A percentile compares a stretch with the other conserved stretches of the same genome.
Conservation (phyloP, 1,140 invertebrate species). For the Drosophila asahinai region DNA sequence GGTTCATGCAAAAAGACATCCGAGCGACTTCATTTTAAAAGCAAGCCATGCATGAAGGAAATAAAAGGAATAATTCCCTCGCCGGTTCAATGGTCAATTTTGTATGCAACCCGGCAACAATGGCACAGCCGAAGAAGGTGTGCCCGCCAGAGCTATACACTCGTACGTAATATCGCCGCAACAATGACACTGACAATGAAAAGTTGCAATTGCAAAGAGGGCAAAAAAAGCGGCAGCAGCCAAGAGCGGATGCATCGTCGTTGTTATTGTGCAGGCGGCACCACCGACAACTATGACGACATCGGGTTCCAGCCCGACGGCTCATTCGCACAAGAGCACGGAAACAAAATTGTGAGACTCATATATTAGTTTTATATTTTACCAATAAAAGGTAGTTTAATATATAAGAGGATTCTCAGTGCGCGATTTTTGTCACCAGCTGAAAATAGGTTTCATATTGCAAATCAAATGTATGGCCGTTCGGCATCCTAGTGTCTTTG, state of each 20-base stretch:
- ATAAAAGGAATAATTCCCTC: conserved; percentile 53
- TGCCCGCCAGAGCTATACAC: conserved; percentile 15
- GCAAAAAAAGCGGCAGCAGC: conserved; percentile 46
- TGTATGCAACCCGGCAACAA: conserved; percentile 65
- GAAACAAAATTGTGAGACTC: neutral
- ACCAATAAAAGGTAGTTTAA: neutral
- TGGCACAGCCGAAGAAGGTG: conserved; percentile 52
- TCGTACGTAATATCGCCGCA: conserved; percentile 48
- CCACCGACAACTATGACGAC: conserved; percentile 65
- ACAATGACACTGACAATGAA: conserved; percentile 82
- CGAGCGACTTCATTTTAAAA: conserved; percentile 45
- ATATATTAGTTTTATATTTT: neutral
- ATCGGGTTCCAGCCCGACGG: conserved; percentile 39
- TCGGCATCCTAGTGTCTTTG: too few species aligned
- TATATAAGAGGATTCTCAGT: neutral
- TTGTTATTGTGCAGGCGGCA: conserved; percentile 60
- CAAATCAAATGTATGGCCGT: too few species aligned
- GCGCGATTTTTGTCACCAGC: too few species aligned
- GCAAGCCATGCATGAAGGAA: conserved; percentile 49
- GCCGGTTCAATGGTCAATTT: conserved; percentile 72
- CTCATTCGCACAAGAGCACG: conserved; percentile 34
- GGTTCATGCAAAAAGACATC: conserved; percentile 46
- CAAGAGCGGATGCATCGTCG: conserved; percentile 63
- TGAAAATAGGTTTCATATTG: too few species aligned
- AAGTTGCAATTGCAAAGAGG: conserved; percentile 42